Evolutionary conservation across 2,797 vertebrate genomes (phyloP).

Genomic region (Anabacerthia variegaticeps): DNA sequence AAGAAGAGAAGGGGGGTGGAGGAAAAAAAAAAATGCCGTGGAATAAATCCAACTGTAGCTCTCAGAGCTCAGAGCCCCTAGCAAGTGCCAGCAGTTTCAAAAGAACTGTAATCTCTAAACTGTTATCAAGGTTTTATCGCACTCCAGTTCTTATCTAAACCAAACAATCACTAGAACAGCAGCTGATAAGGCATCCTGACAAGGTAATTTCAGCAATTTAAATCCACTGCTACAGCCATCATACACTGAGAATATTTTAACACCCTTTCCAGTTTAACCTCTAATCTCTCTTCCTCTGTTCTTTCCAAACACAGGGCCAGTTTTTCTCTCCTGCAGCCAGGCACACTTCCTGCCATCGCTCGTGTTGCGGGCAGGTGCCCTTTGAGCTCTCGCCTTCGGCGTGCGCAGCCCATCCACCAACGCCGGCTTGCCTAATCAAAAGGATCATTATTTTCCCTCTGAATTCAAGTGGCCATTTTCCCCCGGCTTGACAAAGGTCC

Average conservation of each 20-base stretch:
- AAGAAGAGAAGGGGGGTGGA: not conserved
- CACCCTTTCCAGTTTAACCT: slow-evolving; percentile 53
- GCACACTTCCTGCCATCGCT: not conserved
- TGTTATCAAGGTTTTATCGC: slow-evolving; percentile 76
- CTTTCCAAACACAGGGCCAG: not conserved
- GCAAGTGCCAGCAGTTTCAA: slow-evolving; percentile 70
- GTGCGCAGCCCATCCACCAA: not conserved
- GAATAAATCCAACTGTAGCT: not conserved
- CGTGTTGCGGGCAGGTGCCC: not conserved
- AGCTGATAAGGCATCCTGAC: slow-evolving; percentile 75
- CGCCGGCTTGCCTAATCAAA: not conserved
- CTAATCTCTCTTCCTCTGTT: slow-evolving; percentile 42
- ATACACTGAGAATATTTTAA: slow-evolving; percentile 20
- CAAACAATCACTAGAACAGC: slow-evolving; percentile 80
- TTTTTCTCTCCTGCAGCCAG: not conserved
- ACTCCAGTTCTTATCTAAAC: slow-evolving; percentile 77
- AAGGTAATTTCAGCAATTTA: slow-evolving; percentile 75
- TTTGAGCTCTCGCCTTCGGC: not conserved
- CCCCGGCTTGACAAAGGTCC: not conserved
- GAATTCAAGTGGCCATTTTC: not conserved
- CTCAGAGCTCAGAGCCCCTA: slow-evolving; percentile 9
- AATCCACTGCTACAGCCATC: slow-evolving; percentile 59
- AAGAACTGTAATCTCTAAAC: slow-evolving; percentile 72
- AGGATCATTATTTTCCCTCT: not conserved
- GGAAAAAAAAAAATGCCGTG: not conserved